Conservation (phyloP, 2,113 vertebrate genomes). For the Tenrec ecaudatus region DNA sequence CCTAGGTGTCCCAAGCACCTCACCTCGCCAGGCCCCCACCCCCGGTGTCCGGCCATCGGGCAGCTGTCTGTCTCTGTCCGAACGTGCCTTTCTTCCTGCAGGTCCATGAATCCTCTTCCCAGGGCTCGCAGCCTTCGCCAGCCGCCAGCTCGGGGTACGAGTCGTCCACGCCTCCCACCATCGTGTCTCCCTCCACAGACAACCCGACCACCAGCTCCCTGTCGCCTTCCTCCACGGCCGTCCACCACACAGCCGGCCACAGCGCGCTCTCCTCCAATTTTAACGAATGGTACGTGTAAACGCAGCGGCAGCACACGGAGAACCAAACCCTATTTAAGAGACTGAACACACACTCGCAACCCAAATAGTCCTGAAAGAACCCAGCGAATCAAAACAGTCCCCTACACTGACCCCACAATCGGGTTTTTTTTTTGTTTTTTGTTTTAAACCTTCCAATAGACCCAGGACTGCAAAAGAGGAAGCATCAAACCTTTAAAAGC, state of each 20-base stretch:
- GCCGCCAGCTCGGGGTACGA: conserved; percentile 99
- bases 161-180: conserved; percentile 98
- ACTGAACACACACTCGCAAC: conserved; percentile 82
- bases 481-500: conserved; percentile 81
- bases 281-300: conserved; percentile 99
- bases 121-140: conserved; percentile 97
- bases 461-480: conserved; percentile 90
- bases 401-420: conserved; percentile 8
- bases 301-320: conserved; percentile 88
- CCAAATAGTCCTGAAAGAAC: conserved; percentile 87
- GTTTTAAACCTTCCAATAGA: conserved; percentile 86
- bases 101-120: conserved; percentile 97
- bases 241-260: conserved; percentile 98
- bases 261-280: conserved; percentile 99
- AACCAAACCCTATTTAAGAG: conserved; percentile 88
- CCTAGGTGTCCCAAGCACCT: not conserved
- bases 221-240: conserved; percentile 97
- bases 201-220: conserved; percentile 98
- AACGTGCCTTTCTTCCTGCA: conserved; percentile 85
- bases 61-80: conserved; percentile 68
- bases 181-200: conserved; percentile 99
- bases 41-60: not conserved
- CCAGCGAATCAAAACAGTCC: conserved; percentile 88
- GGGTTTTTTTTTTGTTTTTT: conserved; percentile 39
- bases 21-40: too few relatives aligned